phyloP scores from a whole-genome alignment of 2,797 vertebrate species.

The Clarias laeviceps region DNA sequence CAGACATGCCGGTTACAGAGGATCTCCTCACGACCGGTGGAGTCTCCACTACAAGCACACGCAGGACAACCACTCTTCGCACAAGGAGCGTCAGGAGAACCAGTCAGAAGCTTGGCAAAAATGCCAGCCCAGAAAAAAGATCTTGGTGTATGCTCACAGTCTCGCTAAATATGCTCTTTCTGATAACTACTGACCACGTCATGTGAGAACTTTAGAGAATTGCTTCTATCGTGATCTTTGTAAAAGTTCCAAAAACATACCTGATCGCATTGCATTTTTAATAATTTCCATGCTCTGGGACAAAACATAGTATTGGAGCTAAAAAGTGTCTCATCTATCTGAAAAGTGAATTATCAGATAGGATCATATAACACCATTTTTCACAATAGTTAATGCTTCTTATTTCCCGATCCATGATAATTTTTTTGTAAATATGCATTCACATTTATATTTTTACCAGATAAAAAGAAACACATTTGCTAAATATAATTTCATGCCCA shows the following conservation, averaged over 20 bases:
- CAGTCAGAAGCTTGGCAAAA: conserved; percentile 64
- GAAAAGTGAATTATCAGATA: too few species aligned
- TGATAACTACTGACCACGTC: conserved; percentile 2
- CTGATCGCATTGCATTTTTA: background rate
- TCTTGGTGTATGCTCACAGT: conserved; percentile 30
- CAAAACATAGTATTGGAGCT: too few species aligned
- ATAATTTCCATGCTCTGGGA: background rate
- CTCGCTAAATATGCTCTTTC: conserved; percentile 21
- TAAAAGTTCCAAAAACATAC: background rate
- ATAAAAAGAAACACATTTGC: too few species aligned
- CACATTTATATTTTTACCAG: too few species aligned
- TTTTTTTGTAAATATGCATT: too few species aligned
- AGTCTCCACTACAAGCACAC: conserved; percentile 59
- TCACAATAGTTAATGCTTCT: too few species aligned
- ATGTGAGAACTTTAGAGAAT: background rate
- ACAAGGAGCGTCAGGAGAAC: conserved; percentile 74
- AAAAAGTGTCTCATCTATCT: too few species aligned
- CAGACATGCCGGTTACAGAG: conserved; percentile 47
- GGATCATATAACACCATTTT: too few species aligned
- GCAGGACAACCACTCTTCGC: conserved; percentile 73
- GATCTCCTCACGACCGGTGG: conserved; percentile 46
- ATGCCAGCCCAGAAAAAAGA: conserved; percentile 28
- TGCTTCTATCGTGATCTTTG: background rate
- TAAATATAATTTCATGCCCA: too few species aligned
- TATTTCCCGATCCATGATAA: too few species aligned